These are phyloP conservation scores for Tipula unca DNA, from an alignment of 2,888 invertebrate species.

Conservation along the genomic window DNA sequence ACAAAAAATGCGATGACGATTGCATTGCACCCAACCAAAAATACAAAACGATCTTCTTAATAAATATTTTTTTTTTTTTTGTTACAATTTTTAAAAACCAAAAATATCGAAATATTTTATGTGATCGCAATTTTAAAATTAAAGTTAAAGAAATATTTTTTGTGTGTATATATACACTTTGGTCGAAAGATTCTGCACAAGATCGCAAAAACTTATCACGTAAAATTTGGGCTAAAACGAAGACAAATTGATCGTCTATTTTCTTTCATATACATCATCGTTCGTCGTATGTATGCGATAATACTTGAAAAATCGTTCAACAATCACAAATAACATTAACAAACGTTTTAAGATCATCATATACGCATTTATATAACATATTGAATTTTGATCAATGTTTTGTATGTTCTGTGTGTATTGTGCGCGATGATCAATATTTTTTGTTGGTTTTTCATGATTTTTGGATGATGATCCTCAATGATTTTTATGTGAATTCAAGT, in stretches of 20 bases:
- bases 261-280: background rate
- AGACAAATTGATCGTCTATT: background rate
- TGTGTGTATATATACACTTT: too few relatives aligned
- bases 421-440: background rate
- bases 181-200: background rate
- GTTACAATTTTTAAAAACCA: background rate
- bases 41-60: background rate
- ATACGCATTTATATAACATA: too few relatives aligned
- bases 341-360: background rate
- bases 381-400: background rate
- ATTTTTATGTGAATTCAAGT: constrained; percentile 18
- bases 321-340: background rate
- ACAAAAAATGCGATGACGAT: background rate
- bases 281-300: background rate
- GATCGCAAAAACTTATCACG: background rate
- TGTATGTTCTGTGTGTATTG: background rate
- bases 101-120: background rate
- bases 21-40: background rate
- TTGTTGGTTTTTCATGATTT: background rate
- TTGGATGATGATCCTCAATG: constrained; percentile 1
- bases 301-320: background rate
- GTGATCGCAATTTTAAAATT: constrained; percentile 9
- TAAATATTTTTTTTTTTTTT: background rate
- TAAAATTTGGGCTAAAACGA: background rate
- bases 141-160: background rate